phyloP scores from a whole-genome alignment of 2,113 vertebrate genomes.

The Henicopernis longicauda region DNA sequence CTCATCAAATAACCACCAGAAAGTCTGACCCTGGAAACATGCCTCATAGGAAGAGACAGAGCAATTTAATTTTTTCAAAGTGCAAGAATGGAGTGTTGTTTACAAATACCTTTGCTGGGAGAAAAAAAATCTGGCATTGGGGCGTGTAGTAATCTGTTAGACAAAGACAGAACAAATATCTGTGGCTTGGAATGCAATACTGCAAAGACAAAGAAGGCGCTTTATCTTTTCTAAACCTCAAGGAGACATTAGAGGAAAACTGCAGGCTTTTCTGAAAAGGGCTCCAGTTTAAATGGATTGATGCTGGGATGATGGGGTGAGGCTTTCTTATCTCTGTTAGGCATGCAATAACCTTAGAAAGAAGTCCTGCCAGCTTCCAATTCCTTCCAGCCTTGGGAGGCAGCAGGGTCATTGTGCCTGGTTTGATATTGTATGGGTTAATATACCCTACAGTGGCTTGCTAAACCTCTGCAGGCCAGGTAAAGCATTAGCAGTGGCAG shows the following conservation, averaged over 20 bases:
- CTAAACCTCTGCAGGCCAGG: constrained; percentile 5
- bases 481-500: background rate
- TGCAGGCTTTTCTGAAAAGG: background rate
- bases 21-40: background rate
- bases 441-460: background rate
- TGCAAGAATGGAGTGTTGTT: background rate
- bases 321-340: background rate
- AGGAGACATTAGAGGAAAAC: background rate
- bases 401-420: accelerated
- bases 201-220: background rate
- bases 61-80: background rate
- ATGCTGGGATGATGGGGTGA: background rate
- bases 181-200: background rate
- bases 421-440: background rate
- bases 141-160: background rate
- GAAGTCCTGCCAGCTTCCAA: background rate
- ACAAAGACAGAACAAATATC: constrained; percentile 9
- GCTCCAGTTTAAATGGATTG: background rate
- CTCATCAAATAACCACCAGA: background rate
- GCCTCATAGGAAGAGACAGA: background rate
- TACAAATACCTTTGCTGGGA: constrained; percentile 31
- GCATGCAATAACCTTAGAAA: background rate
- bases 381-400: background rate
- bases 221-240: background rate
- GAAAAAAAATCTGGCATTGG: background rate